Percentiles rank a stretch among this genome's conserved stretches.
Evolutionary conservation across 2,113 vertebrate species (phyloP).

Genomic region (Chaetorhynchus papuensis): DNA sequence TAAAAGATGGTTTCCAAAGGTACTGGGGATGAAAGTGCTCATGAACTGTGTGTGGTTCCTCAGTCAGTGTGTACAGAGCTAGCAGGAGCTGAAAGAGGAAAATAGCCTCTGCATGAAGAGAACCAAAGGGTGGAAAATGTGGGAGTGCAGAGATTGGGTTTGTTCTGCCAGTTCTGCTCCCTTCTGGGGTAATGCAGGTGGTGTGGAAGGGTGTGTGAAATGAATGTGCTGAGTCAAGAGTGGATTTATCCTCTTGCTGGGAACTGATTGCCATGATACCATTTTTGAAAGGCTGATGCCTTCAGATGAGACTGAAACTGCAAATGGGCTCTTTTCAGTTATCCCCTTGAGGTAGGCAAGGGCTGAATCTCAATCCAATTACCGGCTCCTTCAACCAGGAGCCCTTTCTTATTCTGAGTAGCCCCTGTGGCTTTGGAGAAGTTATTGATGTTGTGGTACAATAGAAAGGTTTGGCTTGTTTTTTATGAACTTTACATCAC

Average conservation of each 20-base stretch:
- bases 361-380: not conserved
- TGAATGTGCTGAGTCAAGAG: not conserved
- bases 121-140: not conserved
- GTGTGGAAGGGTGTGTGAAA: not conserved
- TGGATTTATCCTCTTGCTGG: not conserved
- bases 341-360: not conserved
- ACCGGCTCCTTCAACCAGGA: not conserved
- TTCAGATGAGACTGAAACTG: not conserved
- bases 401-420: not conserved
- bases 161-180: not conserved
- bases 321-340: not conserved
- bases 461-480: not conserved
- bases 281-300: not conserved
- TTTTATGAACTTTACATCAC: not conserved
- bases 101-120: not conserved
- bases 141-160: not conserved
- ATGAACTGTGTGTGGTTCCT: not conserved
- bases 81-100: not conserved
- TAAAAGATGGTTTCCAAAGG: not conserved
- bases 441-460: not conserved
- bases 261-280: not conserved
- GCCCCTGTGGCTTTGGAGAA: not conserved
- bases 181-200: not conserved
- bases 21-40: not conserved
- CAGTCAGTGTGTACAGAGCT: not conserved